Conservation (phyloP, 64 coral and sea anemone species). For the Pocillopora damicornis region DNA sequence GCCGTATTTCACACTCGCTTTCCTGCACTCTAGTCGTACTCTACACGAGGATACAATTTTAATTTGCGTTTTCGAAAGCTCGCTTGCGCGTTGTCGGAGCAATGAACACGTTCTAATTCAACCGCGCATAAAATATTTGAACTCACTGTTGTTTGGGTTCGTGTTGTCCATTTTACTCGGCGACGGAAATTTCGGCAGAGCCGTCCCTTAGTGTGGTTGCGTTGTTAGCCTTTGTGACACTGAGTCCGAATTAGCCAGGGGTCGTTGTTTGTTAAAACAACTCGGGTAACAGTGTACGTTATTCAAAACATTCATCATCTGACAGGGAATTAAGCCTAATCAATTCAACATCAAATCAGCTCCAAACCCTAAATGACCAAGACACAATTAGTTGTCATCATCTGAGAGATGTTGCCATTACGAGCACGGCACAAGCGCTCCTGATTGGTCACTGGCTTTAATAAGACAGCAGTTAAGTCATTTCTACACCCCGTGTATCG, state of each 20-base stretch:
- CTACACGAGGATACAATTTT: neutral
- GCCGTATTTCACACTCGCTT: neutral
- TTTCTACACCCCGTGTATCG: constrained; percentile 68
- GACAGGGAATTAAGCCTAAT: constrained; percentile 96
- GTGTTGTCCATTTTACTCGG: constrained; percentile 32
- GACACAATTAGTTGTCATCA: constrained; percentile 93
- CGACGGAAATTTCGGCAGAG: constrained; percentile 17
- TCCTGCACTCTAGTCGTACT: neutral
- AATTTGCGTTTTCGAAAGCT: neutral
- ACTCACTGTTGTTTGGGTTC: constrained; percentile 25
- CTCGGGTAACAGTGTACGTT: constrained; percentile 70
- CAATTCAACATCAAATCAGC: constrained; percentile 98
- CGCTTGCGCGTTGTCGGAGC: neutral
- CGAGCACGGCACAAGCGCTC: constrained; percentile 19
- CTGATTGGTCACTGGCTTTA: constrained; percentile 74
- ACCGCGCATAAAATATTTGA: constrained; percentile 13
- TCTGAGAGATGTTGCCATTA: constrained; percentile 80
- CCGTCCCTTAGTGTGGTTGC: constrained; percentile 15
- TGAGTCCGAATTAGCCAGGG: constrained; percentile 75
- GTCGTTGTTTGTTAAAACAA: constrained; percentile 90
- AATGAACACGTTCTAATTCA: constrained; percentile 4
- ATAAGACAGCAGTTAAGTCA: constrained; percentile 86
- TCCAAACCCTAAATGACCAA: constrained; percentile 96
- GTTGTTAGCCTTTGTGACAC: constrained; percentile 45
- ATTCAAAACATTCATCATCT: constrained; percentile 99